A percentile compares a stretch with the other conserved stretches of the same genome.
Conservation (phyloP, 2,888 invertebrate species). For the Thera britannica region DNA sequence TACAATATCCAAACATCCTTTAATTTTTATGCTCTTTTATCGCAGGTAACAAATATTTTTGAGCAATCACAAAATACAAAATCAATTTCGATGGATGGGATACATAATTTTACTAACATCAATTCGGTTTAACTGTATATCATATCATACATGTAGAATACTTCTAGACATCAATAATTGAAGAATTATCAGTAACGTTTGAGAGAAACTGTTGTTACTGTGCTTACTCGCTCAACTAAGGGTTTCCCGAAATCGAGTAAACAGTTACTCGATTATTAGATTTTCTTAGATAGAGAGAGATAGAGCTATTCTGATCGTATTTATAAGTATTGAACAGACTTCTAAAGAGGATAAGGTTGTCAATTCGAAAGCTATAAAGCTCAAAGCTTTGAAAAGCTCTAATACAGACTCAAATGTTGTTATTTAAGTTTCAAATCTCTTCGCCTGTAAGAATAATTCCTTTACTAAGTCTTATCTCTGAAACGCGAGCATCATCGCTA, state of each 20-base stretch:
- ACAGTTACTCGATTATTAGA: not conserved
- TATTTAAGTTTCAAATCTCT: not conserved
- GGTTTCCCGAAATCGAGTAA: not conserved
- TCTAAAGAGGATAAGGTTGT: not conserved
- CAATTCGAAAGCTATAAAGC: not conserved
- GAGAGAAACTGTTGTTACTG: constrained; percentile 40
- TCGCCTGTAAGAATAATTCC: not conserved
- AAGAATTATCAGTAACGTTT: constrained; percentile 22
- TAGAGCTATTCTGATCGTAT: not conserved
- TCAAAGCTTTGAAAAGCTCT: not conserved
- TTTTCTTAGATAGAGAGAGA: too few relatives aligned
- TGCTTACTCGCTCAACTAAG: constrained; percentile 54
- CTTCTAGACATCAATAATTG: constrained; percentile 17
- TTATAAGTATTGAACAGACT: not conserved
- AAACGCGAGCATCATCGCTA: not conserved
- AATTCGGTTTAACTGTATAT: constrained; percentile 26
- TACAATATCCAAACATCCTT: constrained; percentile 67
- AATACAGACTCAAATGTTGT: not conserved
- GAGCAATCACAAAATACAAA: constrained; percentile 65
- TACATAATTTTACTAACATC: constrained; percentile 28
- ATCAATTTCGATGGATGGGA: constrained; percentile 42
- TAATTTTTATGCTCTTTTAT: constrained; percentile 58
- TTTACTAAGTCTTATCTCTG: not conserved
- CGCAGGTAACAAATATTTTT: constrained; percentile 71
- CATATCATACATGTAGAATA: not conserved